Evolutionary conservation across 2,113 vertebrate genomes (phyloP).

Genomic region (Motacilla tschutschensis): DNA sequence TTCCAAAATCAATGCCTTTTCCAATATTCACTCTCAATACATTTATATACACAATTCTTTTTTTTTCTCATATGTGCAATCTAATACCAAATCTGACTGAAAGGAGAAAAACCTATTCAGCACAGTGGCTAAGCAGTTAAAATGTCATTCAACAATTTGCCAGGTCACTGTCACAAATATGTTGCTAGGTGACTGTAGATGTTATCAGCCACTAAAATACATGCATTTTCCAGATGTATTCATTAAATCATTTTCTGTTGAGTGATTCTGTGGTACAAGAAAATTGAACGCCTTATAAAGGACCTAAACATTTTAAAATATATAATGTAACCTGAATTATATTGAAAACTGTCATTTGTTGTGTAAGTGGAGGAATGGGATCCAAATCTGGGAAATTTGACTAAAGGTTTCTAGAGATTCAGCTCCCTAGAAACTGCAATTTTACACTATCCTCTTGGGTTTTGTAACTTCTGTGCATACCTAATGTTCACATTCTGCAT

Average conservation of each 20-base stretch:
- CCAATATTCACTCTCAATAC: neutral
- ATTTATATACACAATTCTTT: neutral
- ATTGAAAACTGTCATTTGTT: neutral
- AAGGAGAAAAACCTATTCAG: neutral
- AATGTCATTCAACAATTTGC: constrained; percentile 8
- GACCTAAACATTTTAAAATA: neutral
- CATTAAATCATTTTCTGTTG: constrained; percentile 11
- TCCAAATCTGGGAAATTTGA: neutral
- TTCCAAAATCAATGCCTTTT: neutral
- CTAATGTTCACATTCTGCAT: constrained; percentile 42
- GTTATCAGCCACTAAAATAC: constrained; percentile 36
- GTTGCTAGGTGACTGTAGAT: constrained; percentile 59
- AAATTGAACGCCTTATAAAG: neutral
- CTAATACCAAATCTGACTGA: neutral
- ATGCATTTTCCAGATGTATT: constrained; percentile 41
- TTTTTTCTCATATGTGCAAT: neutral
- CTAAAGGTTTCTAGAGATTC: neutral
- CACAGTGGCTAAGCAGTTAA: constrained; percentile 20
- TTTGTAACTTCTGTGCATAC: constrained; percentile 28
- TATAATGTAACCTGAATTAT: neutral
- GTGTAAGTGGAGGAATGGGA: neutral
- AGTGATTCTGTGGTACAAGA: neutral
- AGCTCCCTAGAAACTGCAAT: neutral
- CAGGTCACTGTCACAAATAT: constrained; percentile 39
- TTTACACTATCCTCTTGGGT: neutral